phyloP scores from a whole-genome alignment of 2,888 invertebrate species.

The Cactoblastis cactorum region DNA sequence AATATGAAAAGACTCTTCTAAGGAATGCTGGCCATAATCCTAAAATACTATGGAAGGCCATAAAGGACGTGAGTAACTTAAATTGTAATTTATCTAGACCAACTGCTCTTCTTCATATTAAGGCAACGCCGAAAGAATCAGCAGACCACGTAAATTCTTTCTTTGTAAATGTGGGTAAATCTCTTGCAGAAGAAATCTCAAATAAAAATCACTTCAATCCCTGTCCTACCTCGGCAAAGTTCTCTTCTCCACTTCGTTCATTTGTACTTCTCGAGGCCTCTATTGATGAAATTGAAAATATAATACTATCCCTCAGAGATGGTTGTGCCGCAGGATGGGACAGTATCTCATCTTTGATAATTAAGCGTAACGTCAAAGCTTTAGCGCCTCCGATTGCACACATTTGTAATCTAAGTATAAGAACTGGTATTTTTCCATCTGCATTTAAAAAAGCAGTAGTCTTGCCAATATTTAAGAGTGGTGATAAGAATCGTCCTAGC shows the following conservation, averaged over 20 bases:
- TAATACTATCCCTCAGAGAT: neutral
- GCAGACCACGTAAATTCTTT: neutral
- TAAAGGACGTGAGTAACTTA: neutral
- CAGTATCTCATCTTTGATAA: neutral
- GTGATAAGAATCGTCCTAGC: no score
- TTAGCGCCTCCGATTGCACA: neutral
- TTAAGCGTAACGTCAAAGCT: no score
- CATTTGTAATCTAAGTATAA: neutral
- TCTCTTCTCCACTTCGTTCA: neutral
- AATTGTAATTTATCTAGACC: neutral
- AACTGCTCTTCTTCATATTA: neutral
- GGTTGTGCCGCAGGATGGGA: neutral
- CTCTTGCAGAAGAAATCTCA: neutral
- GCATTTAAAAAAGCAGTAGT: neutral
- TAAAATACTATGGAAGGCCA: neutral
- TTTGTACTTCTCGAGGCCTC: neutral
- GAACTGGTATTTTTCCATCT: neutral
- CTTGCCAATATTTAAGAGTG: no score
- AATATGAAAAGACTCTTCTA: neutral
- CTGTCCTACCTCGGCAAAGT: neutral
- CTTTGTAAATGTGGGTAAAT: neutral
- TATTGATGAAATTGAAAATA: neutral
- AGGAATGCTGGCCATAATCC: neutral
- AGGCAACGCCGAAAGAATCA: neutral
- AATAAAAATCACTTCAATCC: neutral